Evolutionary conservation across 2,113 vertebrate genomes (phyloP), one percentile per base, ranked within the genome.

Genomic region (Oenanthe melanoleuca): DNA sequence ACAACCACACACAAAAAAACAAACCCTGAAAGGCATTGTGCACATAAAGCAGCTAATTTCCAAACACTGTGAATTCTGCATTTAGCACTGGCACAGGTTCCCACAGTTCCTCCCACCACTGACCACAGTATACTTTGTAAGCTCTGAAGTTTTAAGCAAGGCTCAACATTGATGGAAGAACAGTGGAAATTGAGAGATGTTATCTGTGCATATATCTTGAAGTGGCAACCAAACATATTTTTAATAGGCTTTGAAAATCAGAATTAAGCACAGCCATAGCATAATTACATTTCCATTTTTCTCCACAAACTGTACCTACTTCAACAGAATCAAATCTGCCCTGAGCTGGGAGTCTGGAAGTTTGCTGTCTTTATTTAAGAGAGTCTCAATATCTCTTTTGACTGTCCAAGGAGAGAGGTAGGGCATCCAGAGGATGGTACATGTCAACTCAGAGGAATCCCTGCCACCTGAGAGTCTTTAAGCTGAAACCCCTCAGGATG

Each of bases 11-110:
- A 40, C 40, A 28, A 2, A 37, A 22, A n/a, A 69, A 14, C 15
- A 28, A 52, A 9, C 44, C 19, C 22, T n/a, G 28, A 59, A 88
- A 74, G 29, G n/a, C 26, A 80, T 31, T 0, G 0, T 45, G 61
- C 19, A 57, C n/a, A 42, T 53, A 78, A 85, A 96, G 37, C 50
- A 91, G 74, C 47, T 53, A 20, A 89, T 74, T 89, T 65, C n/a
- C 67, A 74, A 71, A 80, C 25, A 52, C 34, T 24, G 37, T 29
- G 47, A 72, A 47, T 26, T 81, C 56, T 44, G 53, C 53, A 67
- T 71, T 79, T 33, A 65, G 42, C 0, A 0, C 8, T 63, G 59
- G 28, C 33, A 25, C 23, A 13, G 52, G 13, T n/a, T 92, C 65
- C 67, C 37, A n/a, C 38, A 78, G 37, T 44, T 24, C 80, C 52